Conservation (phyloP, 1,140 invertebrate genomes). For the Metaphire vulgaris region DNA sequence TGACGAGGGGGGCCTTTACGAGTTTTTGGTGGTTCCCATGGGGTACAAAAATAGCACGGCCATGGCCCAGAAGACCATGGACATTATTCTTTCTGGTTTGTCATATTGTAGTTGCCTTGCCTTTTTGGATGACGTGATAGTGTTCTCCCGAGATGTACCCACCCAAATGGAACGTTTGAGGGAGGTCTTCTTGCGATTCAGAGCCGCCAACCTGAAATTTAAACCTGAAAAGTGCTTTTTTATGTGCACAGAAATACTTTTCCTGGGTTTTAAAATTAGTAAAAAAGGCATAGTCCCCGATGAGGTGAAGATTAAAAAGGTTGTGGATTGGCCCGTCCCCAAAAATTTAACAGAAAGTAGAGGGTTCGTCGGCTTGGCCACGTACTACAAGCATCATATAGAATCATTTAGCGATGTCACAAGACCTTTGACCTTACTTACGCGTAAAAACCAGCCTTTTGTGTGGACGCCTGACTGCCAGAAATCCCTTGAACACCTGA, state of each 20-base stretch:
- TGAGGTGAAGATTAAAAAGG: conserved; percentile 39
- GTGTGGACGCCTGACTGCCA: conserved; percentile 6
- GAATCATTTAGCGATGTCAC: conserved; percentile 33
- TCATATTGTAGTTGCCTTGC: conserved; percentile 27
- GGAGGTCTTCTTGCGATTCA: conserved; percentile 32
- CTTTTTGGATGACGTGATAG: conserved; percentile 37
- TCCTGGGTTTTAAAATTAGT: conserved; percentile 38
- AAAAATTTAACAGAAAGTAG: conserved; percentile 36
- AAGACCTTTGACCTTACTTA: conserved; percentile 2
- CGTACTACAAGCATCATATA: conserved; percentile 40
- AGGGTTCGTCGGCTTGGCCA: conserved; percentile 39
- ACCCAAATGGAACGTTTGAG: conserved; percentile 25
- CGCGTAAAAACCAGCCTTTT: not conserved
- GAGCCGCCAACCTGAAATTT: conserved; percentile 31
- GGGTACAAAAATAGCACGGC: conserved; percentile 36
- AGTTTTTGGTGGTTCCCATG: conserved; percentile 37
- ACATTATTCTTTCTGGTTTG: conserved; percentile 32
- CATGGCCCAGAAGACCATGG: conserved; percentile 39
- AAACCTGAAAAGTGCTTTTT: conserved; percentile 38
- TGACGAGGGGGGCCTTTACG: conserved; percentile 18
- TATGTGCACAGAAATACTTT: conserved; percentile 32
- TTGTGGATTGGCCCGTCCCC: conserved; percentile 40
- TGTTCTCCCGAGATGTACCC: conserved; percentile 29
- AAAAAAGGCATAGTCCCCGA: conserved; percentile 36
- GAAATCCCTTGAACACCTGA: conserved; percentile 25